phyloP scores from a whole-genome alignment of 2,113 vertebrate species.

The Epinephelus moara region DNA sequence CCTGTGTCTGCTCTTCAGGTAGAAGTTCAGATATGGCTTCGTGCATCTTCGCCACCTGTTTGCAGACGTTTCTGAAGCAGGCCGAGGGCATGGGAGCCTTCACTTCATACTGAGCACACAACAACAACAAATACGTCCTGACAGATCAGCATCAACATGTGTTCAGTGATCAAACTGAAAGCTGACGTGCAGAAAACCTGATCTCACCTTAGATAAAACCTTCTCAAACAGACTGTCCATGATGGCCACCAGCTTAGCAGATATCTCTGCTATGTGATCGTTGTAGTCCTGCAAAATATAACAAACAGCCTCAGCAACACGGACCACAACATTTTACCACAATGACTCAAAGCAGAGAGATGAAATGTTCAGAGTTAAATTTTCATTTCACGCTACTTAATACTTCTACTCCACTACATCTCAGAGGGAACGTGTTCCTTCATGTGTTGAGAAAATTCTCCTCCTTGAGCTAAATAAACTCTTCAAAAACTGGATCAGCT shows the following conservation, averaged over 20 bases:
- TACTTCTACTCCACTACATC: too few relatives aligned
- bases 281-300: constrained; percentile 91
- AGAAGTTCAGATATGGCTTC: constrained; percentile 96
- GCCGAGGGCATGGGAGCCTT: constrained; percentile 97
- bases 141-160: neutral
- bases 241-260: constrained; percentile 97
- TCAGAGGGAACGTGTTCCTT: too few relatives aligned
- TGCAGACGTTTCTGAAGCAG: constrained; percentile 97
- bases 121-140: neutral
- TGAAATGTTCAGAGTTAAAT: neutral
- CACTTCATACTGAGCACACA: constrained; percentile 92
- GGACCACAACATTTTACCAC: fast-evolving
- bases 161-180: neutral
- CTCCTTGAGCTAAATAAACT: too few relatives aligned
- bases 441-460: too few relatives aligned
- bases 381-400: too few relatives aligned
- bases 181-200: neutral
- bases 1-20: constrained; percentile 96
- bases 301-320: neutral
- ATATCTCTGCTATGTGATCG: constrained; percentile 97
- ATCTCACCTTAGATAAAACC: constrained; percentile 91
- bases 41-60: constrained; percentile 98
- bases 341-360: neutral
- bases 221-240: constrained; percentile 99
- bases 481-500: too few relatives aligned